Evolutionary conservation across 1,140 invertebrate genomes (phyloP).

Genomic region (Sitobion miscanthi): DNA sequence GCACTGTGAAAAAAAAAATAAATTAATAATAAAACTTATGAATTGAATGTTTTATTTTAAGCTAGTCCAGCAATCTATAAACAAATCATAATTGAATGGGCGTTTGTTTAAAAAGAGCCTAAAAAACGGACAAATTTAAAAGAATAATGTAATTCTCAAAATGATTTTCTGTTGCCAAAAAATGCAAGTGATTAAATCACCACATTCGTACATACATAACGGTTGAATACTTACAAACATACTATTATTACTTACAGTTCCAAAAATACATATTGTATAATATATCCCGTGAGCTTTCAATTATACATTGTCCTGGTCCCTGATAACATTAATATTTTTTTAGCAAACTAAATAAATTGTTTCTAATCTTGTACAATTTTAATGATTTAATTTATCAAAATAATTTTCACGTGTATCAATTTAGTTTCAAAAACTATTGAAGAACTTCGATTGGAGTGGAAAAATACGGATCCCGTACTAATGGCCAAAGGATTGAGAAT

Average conservation of each 20-base stretch:
- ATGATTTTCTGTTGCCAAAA: too few relatives aligned
- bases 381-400: not conserved
- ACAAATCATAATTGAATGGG: too few relatives aligned
- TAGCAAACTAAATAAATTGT: not conserved
- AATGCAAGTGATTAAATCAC: too few relatives aligned
- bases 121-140: too few relatives aligned
- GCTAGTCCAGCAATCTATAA: too few relatives aligned
- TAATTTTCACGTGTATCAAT: not conserved
- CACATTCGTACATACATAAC: not conserved
- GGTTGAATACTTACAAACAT: not conserved
- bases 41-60: too few relatives aligned
- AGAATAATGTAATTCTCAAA: too few relatives aligned
- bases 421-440: slow-evolving; percentile 67
- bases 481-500: slow-evolving; percentile 65
- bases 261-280: not conserved
- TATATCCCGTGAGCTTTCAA: not conserved
- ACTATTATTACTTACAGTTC: too few relatives aligned
- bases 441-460: slow-evolving; percentile 66
- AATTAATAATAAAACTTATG: too few relatives aligned
- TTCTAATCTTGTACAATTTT: not conserved
- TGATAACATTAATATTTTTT: too few relatives aligned
- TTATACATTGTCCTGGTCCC: not conserved
- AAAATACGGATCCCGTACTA: slow-evolving; percentile 64
- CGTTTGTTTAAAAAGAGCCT: too few relatives aligned
- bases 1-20: too few relatives aligned